Conservation (phyloP, 2,113 vertebrate species). For the Sterna hirundo region DNA sequence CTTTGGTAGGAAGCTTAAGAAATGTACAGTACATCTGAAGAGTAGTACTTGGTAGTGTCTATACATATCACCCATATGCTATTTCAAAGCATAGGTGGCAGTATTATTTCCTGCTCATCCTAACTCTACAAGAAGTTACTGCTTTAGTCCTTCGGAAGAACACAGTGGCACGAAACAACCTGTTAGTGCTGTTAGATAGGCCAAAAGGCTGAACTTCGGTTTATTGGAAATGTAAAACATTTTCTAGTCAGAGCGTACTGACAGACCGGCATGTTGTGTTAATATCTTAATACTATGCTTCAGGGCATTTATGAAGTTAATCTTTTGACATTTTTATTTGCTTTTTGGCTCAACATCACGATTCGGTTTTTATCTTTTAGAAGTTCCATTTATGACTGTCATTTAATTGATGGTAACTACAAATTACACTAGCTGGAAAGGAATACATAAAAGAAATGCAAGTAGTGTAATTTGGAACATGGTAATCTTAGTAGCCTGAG, state of each 20-base stretch:
- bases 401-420: slow-evolving; percentile 43
- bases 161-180: not conserved
- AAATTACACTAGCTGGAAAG: slow-evolving; percentile 45
- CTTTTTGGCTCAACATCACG: slow-evolving; percentile 37
- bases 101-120: not conserved
- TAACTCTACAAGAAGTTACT: not conserved
- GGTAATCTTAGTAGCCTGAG: slow-evolving; percentile 64
- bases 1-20: not conserved
- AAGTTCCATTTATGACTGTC: slow-evolving; percentile 37
- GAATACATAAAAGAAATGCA: slow-evolving; percentile 53
- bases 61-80: rapidly evolving
- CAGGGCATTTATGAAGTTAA: not conserved
- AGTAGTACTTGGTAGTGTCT: not conserved
- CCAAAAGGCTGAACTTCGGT: not conserved
- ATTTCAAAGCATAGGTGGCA: not conserved
- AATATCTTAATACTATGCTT: not conserved
- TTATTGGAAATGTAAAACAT: not conserved
- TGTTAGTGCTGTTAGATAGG: not conserved
- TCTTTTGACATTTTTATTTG: slow-evolving; percentile 42
- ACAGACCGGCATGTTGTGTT: not conserved
- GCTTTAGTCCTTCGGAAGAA: not conserved
- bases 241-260: not conserved
- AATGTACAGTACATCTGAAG: not conserved
- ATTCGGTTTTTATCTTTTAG: slow-evolving; percentile 53
- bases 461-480: slow-evolving; percentile 52